These are phyloP conservation scores for Drosophila tsacasi DNA, from an alignment of 1,140 invertebrate genomes.

Conservation along the genomic window DNA sequence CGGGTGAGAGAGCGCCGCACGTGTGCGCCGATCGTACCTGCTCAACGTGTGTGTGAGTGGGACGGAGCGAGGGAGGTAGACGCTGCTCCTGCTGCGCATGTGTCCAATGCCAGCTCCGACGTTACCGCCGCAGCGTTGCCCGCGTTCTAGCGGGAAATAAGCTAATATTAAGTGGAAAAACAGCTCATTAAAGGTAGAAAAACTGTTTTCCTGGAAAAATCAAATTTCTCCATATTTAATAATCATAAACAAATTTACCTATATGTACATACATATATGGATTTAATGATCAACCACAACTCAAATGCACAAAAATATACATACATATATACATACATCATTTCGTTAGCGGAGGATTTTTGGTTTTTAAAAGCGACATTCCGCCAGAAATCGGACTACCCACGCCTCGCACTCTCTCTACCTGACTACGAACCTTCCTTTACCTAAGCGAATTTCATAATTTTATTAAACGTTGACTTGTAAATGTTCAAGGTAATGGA, in stretches of 20 bases:
- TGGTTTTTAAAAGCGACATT: background rate
- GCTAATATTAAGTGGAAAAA: background rate
- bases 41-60: constrained; percentile 2
- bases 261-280: background rate
- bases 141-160: background rate
- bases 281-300: too few species aligned
- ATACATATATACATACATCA: background rate
- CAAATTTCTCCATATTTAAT: background rate
- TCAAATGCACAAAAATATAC: background rate
- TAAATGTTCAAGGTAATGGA: constrained; percentile 36
- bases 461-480: constrained; percentile 23
- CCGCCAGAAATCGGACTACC: background rate
- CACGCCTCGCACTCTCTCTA: constrained; percentile 13
- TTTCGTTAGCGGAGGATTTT: background rate
- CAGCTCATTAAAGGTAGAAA: background rate
- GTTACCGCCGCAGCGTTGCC: constrained; percentile 3
- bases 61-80: background rate
- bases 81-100: constrained; percentile 14
- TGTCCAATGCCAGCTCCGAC: constrained; percentile 34
- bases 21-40: constrained; percentile 25
- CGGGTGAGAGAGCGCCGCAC: constrained; percentile 40
- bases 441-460: constrained; percentile 59
- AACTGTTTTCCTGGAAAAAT: background rate
- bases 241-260: background rate
- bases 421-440: constrained; percentile 45